phyloP scores from a whole-genome alignment of 2,888 invertebrate species.

The Oligia fasciuncula region DNA sequence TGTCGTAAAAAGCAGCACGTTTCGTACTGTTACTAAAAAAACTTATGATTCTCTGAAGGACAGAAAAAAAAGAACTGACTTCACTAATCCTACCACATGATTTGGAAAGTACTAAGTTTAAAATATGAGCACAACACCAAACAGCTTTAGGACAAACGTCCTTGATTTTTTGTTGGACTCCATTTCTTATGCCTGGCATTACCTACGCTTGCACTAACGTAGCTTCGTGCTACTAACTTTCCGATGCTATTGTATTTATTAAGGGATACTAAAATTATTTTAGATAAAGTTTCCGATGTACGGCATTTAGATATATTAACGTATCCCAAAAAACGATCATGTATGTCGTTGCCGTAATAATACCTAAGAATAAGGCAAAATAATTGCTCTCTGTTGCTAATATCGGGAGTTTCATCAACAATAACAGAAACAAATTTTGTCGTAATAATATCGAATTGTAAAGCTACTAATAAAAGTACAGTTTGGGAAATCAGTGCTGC shows the following conservation, averaged over 20 bases:
- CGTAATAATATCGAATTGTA: background rate
- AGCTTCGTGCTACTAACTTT: constrained; percentile 18
- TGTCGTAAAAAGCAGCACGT: constrained; percentile 5
- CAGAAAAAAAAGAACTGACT: background rate
- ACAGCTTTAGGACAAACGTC: constrained; percentile 3
- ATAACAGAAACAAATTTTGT: constrained; percentile 1
- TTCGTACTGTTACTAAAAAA: constrained; percentile 12
- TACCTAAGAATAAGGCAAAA: background rate
- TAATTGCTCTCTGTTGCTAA: background rate
- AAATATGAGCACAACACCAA: constrained; percentile 15
- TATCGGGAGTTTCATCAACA: background rate
- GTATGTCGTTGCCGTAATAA: background rate
- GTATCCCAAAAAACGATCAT: constrained; percentile 5
- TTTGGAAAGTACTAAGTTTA: constrained; percentile 1
- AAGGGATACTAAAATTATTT: background rate
- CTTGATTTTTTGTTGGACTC: constrained; percentile 6
- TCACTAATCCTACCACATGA: background rate
- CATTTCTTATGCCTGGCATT: background rate
- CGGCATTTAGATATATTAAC: background rate
- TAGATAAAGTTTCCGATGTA: background rate
- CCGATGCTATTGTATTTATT: background rate
- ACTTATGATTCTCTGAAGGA: background rate
- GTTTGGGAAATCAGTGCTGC: no score
- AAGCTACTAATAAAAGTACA: no score
- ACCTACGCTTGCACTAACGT: background rate